Evolutionary conservation across 2,888 invertebrate genomes (phyloP).

Genomic region (Ichneumoninae sp.): DNA sequence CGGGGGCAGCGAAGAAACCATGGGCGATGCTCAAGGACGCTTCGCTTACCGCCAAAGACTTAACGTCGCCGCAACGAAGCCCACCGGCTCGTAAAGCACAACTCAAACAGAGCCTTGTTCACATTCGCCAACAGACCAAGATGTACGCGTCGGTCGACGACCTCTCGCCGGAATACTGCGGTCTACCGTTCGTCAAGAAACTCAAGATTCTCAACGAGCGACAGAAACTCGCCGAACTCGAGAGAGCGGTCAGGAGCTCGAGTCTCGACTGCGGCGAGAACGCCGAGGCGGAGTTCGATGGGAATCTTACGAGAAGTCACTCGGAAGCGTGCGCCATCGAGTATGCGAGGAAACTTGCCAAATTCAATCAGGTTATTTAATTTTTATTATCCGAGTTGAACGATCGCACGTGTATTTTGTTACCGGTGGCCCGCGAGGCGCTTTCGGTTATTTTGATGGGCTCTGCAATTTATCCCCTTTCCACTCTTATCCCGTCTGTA

Average conservation of each 20-base stretch:
- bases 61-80: conserved; percentile 72
- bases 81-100: conserved; percentile 73
- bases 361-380: conserved; percentile 78
- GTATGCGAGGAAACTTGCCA: conserved; percentile 82
- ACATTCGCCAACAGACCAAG: conserved; percentile 85
- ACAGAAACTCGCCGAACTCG: conserved; percentile 93
- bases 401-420: not conserved
- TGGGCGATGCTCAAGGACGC: conserved; percentile 93
- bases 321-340: conserved; percentile 93
- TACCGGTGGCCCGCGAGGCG: not conserved
- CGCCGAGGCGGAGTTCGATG: conserved; percentile 86
- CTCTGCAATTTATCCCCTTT: not conserved
- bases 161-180: conserved; percentile 94
- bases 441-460: not conserved
- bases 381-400: not conserved
- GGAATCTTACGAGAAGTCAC: conserved; percentile 90
- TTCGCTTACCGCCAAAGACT: conserved; percentile 75
- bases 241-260: conserved; percentile 92
- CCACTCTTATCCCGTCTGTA: not conserved
- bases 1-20: conserved; percentile 86
- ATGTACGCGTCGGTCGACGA: conserved; percentile 94
- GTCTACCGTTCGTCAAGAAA: conserved; percentile 94
- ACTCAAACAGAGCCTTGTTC: conserved; percentile 77
- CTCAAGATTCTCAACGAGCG: conserved; percentile 94
- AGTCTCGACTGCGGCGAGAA: conserved; percentile 91